phyloP scores from a whole-genome alignment of 2,888 invertebrate genomes.

The Hartigia nigra region DNA sequence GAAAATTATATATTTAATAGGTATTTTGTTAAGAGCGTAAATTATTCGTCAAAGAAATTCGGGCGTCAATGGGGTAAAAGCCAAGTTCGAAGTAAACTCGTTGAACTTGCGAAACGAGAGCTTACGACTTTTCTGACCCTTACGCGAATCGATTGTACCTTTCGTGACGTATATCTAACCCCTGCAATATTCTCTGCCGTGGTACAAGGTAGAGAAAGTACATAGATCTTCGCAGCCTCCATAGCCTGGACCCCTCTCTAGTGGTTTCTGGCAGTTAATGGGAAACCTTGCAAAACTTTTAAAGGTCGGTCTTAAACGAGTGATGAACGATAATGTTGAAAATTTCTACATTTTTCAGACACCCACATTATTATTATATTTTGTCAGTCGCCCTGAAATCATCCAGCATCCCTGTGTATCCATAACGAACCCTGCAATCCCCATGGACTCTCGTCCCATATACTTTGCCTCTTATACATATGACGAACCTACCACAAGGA shows the following conservation, averaged over 20 bases:
- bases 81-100: neutral
- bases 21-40: neutral
- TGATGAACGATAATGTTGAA: neutral
- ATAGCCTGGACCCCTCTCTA: neutral
- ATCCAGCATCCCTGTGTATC: neutral
- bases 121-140: neutral
- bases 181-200: neutral
- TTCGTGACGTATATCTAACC: neutral
- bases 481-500: neutral
- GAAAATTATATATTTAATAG: neutral
- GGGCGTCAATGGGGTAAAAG: neutral
- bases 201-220: neutral
- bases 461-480: neutral
- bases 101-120: neutral
- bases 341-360: neutral
- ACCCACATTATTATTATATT: too few relatives aligned
- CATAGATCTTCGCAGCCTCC: neutral
- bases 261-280: neutral
- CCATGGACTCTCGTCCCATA: neutral
- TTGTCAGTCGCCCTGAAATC: neutral
- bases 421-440: neutral
- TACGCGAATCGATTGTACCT: neutral
- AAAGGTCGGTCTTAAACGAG: neutral
- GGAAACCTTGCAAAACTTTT: neutral
- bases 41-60: neutral